These are phyloP conservation scores for Chymomyza costata DNA, from an alignment of 1,140 invertebrate species.

Conservation along the genomic window DNA sequence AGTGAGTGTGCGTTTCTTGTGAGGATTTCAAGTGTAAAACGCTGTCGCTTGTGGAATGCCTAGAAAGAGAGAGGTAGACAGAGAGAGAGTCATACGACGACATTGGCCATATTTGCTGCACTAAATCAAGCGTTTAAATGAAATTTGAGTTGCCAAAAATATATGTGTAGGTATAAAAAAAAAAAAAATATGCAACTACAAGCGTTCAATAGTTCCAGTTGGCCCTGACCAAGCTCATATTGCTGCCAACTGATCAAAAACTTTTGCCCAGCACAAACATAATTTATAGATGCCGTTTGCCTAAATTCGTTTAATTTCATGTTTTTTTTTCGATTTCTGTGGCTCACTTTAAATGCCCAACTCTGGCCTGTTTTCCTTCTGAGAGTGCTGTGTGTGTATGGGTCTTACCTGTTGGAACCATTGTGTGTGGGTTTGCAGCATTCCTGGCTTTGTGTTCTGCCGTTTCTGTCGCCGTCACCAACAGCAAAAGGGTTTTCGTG, in stretches of 20 bases:
- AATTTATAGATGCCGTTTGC: conserved; percentile 73
- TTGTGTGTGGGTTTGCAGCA: conserved; percentile 8
- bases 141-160: conserved; percentile 57
- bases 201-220: conserved; percentile 6
- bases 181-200: conserved; percentile 14
- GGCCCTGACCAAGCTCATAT: conserved; percentile 35
- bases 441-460: too few species aligned
- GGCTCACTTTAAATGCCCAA: too few species aligned
- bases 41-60: conserved; percentile 70
- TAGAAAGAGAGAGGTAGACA: conserved; percentile 23
- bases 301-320: conserved; percentile 72
- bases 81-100: conserved; percentile 24
- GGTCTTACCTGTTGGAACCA: conserved; percentile 8
- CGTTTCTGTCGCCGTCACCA: too few species aligned
- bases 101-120: conserved; percentile 63
- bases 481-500: too few species aligned
- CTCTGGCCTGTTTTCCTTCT: too few species aligned
- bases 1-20: conserved; percentile 4
- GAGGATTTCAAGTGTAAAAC: conserved; percentile 65
- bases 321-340: too few species aligned
- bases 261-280: conserved; percentile 39
- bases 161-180: too few species aligned
- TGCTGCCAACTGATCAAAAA: conserved; percentile 39
- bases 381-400: too few species aligned
- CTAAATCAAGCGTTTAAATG: conserved; percentile 73